Evolutionary conservation across 2,797 vertebrate species (phyloP), one percentile per base, ranked within the genome.

Genomic region (Clarias pachynema): DNA sequence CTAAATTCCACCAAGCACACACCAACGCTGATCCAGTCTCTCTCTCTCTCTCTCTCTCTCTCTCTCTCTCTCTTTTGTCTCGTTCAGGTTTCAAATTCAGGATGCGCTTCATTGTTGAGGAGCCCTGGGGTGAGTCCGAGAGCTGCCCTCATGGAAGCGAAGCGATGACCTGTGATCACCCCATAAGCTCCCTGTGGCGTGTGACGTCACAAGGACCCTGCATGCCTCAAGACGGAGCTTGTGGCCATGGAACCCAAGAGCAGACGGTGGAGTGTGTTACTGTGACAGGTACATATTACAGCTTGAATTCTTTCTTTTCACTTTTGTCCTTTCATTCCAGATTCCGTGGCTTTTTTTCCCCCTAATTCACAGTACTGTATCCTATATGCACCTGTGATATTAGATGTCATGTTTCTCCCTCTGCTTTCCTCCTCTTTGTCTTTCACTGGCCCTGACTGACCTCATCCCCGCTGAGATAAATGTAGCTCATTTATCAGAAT

Each of bases 91-190:
- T 97, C 88, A 95, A 89, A 91, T 92, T 91, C 85, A 95, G 96
- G 77, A 91, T 87, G 16, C 95, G 96, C 29, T 92, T 93, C 20
- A 90, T 96, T 66, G 40, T 95, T 0, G 87, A 93, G 78, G 95
- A 96, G 85, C 87, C 94, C 0, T 92, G 89, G 3, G 94, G 92
- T 40, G 87, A 89, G 2, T 26, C 31, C 0, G 90, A 93, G 0
- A 90, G 31, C 0, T 97, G 96, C 87, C 95, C 95, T 0, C 96
- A 97, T 56, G 79, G 96, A 82, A 85, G 90, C 2, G 96, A 97
- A 86, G 93, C 93, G 22, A 83, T 96, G 84, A 95, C 94, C 0
- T 97, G 96, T 40, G 95, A 96, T 10, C 94, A 96, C n/a, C 94
- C 95, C 0, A 4, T 86, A 56, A 97, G 96, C n/a, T 95, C 95